Base-by-base conservation (phyloP, 2,888 invertebrate genomes). In the Cheilosia variabilis region DNA sequence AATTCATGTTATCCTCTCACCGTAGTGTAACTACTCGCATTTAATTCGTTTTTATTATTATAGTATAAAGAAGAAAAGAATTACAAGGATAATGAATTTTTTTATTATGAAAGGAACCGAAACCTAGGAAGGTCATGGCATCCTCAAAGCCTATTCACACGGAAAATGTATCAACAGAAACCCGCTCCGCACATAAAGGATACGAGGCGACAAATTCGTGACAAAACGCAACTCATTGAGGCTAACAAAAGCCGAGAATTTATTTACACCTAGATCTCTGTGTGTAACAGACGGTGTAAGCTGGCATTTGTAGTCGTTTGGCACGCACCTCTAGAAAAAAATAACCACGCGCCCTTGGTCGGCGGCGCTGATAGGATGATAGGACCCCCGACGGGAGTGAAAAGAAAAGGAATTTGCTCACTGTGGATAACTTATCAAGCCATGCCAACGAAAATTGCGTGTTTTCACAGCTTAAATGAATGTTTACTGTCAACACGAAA, bases 391-490 rank as follows among this genome's bases (percentile, higher is more conserved):
- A 45, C 24, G n/a, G 22, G 47, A 60, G 31, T 37, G 27, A 31
- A 66, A 66, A 78, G 55, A 62, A 57, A 27, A 50, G 22, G 15
- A 53, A 60, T 68, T 68, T 53, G 52, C 52, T 53, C 65, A 27
- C 43, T 45, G 24, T 15, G 45, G 80, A 73, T 68, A 73, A 73
- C 80, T 80, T 80, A 73, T 80, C 79, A 79, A 52, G 65, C 50
- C 71, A 79, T 73, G 81, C 76, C 72, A 81, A 77, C 76, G 79
- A 86, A 77, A 81, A 86, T 86, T 81, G 86, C 86, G 86, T 86
- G 86, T 86, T 86, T 86, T 86, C 81, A 86, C 86, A 86, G 86
- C 86, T 86, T 86, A 86, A 86, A 86, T 81, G 86, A 86, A 86
- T 86, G 86, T 86, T 86, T 86, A 86, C 86, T 86, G 86, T 86